These are phyloP conservation scores for Diadegma fenestrale DNA, from an alignment of 2,888 invertebrate genomes.

Conservation along the genomic window DNA sequence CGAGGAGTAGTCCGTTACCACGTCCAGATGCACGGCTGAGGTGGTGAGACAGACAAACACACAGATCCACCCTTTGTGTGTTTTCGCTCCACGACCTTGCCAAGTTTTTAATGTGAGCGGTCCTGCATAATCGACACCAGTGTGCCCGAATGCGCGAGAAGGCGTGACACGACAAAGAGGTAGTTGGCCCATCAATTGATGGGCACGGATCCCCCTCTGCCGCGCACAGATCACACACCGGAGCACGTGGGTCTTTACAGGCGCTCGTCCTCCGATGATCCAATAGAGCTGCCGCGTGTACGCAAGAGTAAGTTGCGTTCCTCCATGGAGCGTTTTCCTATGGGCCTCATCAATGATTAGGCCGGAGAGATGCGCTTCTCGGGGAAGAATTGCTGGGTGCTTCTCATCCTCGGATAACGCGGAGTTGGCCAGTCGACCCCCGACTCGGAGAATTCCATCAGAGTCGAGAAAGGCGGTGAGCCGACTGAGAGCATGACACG, in stretches of 20 bases:
- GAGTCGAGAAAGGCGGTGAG: slow-evolving; percentile 62
- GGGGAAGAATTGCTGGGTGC: slow-evolving; percentile 63
- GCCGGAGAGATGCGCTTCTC: slow-evolving; percentile 20
- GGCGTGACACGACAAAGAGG: slow-evolving; percentile 63
- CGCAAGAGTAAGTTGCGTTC: slow-evolving; percentile 61
- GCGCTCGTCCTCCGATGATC: slow-evolving; percentile 61
- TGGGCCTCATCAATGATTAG: slow-evolving; percentile 65
- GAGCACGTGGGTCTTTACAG: slow-evolving; percentile 48
- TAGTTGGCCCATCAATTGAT: slow-evolving; percentile 71
- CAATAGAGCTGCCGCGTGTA: slow-evolving; percentile 61
- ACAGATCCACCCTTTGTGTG: slow-evolving; percentile 67
- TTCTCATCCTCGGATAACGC: slow-evolving; percentile 31
- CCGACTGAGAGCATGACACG: slow-evolving; percentile 30
- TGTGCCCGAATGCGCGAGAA: slow-evolving; percentile 58
- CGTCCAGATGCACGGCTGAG: slow-evolving; percentile 69
- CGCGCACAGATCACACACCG: slow-evolving; percentile 68
- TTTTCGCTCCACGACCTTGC: slow-evolving; percentile 51
- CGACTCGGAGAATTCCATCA: slow-evolving; percentile 56
- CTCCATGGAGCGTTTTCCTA: slow-evolving; percentile 60
- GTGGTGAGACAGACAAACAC: slow-evolving; percentile 72
- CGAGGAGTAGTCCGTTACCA: slow-evolving; percentile 35
- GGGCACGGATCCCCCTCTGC: slow-evolving; percentile 47
- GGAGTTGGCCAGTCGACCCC: slow-evolving; percentile 58
- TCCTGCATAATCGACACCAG: slow-evolving; percentile 71
- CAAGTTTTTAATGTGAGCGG: slow-evolving; percentile 64